Evolutionary conservation across 2,113 vertebrate species (phyloP), one percentile per base, ranked within the genome.

Genomic region (Abramis brama): DNA sequence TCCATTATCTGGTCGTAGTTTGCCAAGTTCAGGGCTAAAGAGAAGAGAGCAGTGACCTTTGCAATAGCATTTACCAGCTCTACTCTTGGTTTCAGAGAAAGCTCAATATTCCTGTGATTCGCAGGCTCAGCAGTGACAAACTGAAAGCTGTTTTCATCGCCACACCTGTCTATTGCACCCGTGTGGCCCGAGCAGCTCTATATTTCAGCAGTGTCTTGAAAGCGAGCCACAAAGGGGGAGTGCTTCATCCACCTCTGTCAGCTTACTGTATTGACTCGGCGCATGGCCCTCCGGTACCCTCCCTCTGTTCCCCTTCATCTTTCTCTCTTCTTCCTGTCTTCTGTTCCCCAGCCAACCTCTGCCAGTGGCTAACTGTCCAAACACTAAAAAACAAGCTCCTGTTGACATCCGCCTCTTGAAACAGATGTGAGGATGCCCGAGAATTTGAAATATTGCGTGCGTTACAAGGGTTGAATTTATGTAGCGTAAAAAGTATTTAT

Each of bases 201-300:
- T 93, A 91, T 92, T 91, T 92, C 91, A 91, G 86, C 39, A 85
- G 87, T 64, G 86, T 91, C 87, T 88, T 92, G 74, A 88, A 91
- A 89, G 85, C 89, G 84, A 90, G 90, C 90, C 91, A 87, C 87
- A 89, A 86, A 90, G 90, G 89, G 91, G 89, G 90, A 87, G 87
- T 91, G 89, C 90, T 91, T 93, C 93, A 92, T 91, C 87, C 88
- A 90, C 88, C 87, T 92, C 89, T 93, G 91, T 92, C 92, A 92
- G 86, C 79, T 92, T 92, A 93, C 90, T 74, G 73, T 77, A 82
- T 77, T 89, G 85, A 88, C 70, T 70, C 87, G 21, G 89, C 89
- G 85, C 90, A 27, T 79, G 62, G 64, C 64, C 88, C 78, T 88
- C 80, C 68, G 57, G 77, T 64, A 73, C 60, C 45, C 80, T 68